Evolutionary conservation across 2,113 vertebrate genomes (phyloP), one percentile per base, ranked within the genome.

Genomic region (Clarias gariepinus): DNA sequence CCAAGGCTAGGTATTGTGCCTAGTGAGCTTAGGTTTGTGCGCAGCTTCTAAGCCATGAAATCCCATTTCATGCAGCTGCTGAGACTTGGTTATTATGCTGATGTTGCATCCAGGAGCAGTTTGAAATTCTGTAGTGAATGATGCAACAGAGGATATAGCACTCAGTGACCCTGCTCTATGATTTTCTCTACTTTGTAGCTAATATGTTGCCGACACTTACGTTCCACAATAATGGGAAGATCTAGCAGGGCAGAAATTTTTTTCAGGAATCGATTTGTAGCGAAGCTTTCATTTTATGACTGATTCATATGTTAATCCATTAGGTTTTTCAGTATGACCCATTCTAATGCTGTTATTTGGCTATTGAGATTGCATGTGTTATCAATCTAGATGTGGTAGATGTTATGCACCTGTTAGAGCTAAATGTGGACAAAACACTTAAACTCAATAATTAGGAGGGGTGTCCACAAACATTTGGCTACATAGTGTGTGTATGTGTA

Each of bases 401-500:
- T 6, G 12, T 77, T 79, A 79, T 79, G 28, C 52, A 78, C 52
- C 15, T 57, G 5, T 28, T 78, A 19, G 16, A 5, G 55, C 2
- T 28, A 25, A 52, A 25, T 76, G 23, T 25, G 23, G 41, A 23
- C 16, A 3, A 52, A 76, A 25, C 73, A 77, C 23, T 25, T 16
- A 25, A 53, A 77, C 2, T 58, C 18, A 33, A 33, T 36, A 12
- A 60, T 33, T 60, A 36, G 11, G 18, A 60, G 28, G 55, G 10
- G 1, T 60, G n/a, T 36, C 21, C 78, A 57, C 33, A 81, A 36
- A 81, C 30, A 15, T 41, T 61, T 36, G 57, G 58, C 33, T 21
- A 41, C 41, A 36, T 23, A 33, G 4, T 80, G 28, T 77, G 89
- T 83, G 83, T 87, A 89, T 68, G 7, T 4, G 41, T 41, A 41